Percentiles rank a stretch among this genome's conserved stretches.
phyloP scores from a whole-genome alignment of 2,888 invertebrate species.

The Ashinkailepas kermadecensis region DNA sequence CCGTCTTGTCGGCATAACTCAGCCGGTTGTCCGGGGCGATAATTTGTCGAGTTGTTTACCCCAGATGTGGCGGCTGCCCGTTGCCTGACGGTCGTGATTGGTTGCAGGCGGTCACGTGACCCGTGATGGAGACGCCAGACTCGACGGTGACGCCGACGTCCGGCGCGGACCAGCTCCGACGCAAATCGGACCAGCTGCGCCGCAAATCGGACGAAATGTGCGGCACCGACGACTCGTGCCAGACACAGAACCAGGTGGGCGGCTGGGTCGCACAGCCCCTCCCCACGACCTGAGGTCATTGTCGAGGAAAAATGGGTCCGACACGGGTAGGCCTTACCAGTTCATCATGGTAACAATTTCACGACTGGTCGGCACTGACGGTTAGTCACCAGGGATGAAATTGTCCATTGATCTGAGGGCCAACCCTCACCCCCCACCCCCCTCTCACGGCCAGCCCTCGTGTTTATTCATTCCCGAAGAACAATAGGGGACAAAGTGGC shows the following conservation, averaged over 20 bases:
- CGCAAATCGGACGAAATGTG: background rate
- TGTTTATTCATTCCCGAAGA: too few species aligned
- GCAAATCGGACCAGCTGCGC: background rate
- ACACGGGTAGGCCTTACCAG: background rate
- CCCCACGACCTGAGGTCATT: too few species aligned
- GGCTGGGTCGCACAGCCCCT: background rate
- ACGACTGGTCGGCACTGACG: background rate
- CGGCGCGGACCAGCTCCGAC: too few species aligned
- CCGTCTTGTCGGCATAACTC: too few species aligned
- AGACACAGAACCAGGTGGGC: background rate
- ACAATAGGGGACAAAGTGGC: too few species aligned
- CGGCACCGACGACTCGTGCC: background rate
- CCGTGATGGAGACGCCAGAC: constrained; percentile 1
- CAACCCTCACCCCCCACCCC: too few species aligned
- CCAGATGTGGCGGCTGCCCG: background rate
- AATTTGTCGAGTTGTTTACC: constrained; percentile 9
- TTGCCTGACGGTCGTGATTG: background rate
- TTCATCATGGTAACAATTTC: background rate
- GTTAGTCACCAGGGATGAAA: too few species aligned
- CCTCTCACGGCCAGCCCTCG: too few species aligned
- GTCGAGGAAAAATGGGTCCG: background rate
- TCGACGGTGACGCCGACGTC: background rate
- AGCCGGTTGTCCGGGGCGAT: background rate
- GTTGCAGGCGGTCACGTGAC: constrained; percentile 9
- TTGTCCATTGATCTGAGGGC: too few species aligned